phyloP scores from a whole-genome alignment of 2,888 invertebrate genomes.

The Drosophila austrosaltans region DNA sequence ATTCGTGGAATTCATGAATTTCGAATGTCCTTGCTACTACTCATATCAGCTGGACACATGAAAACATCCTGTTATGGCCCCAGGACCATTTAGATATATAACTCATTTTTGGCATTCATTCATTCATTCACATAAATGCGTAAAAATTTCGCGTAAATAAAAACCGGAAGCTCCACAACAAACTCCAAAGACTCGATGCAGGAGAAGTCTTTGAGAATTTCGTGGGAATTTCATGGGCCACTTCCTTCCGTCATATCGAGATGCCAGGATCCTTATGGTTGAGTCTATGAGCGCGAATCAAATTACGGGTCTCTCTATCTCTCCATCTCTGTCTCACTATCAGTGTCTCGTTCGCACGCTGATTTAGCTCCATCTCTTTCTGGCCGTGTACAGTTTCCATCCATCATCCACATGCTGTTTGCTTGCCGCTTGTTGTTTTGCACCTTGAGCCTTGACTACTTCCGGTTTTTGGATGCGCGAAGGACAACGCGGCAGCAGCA shows the following conservation, averaged over 20 bases:
- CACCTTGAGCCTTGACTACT: slow-evolving; percentile 76
- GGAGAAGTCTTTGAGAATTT: slow-evolving; percentile 28
- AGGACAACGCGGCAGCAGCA: slow-evolving; percentile 66
- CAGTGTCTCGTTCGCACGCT: slow-evolving; percentile 35
- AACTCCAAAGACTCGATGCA: slow-evolving; percentile 27
- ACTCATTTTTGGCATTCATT: slow-evolving; percentile 54
- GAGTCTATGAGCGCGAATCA: slow-evolving; percentile 69
- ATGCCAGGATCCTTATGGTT: slow-evolving; percentile 25
- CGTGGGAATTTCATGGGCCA: slow-evolving; percentile 69
- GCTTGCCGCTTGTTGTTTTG: slow-evolving; percentile 54
- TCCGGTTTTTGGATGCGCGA: slow-evolving; percentile 69
- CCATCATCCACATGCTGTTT: slow-evolving; percentile 69
- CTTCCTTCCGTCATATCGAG: slow-evolving; percentile 51
- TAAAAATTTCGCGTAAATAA: slow-evolving; percentile 69
- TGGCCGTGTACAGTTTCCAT: slow-evolving; percentile 45
- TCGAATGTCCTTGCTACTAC: slow-evolving; percentile 49
- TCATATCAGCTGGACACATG: slow-evolving; percentile 43
- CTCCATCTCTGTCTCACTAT: not conserved
- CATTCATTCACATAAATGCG: slow-evolving; percentile 51
- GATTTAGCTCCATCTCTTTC: not conserved
- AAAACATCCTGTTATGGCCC: slow-evolving; percentile 67
- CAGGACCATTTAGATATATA: slow-evolving; percentile 22
- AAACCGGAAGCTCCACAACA: slow-evolving; percentile 14
- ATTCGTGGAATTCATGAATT: slow-evolving; percentile 13
- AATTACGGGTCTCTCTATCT: slow-evolving; percentile 56